Percentiles rank a stretch among this genome's conserved stretches.
Evolutionary conservation across 1,140 invertebrate species (phyloP).

Genomic region (Sycobia sp.): DNA sequence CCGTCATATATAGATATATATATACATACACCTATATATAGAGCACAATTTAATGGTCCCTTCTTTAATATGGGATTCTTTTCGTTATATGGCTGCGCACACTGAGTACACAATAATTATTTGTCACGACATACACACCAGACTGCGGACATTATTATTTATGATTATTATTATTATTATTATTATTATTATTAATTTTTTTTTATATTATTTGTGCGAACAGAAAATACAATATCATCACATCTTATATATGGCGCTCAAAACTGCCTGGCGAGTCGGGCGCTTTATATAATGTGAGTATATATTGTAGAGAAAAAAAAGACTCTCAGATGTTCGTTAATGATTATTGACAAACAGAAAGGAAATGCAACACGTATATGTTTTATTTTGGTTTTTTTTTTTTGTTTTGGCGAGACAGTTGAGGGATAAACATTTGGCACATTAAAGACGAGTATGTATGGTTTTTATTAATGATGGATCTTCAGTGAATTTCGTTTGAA

Average conservation of each 20-base stretch:
- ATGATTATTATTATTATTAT: too few relatives aligned
- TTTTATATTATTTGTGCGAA: too few relatives aligned
- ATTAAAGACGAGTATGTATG: slow-evolving; percentile 41
- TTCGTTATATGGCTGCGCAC: too few relatives aligned
- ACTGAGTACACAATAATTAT: slow-evolving; percentile 24
- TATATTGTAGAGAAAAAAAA: slow-evolving; percentile 29
- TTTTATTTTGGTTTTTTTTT: too few relatives aligned
- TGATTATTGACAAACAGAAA: slow-evolving; percentile 44
- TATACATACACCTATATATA: too few relatives aligned
- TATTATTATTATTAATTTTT: too few relatives aligned
- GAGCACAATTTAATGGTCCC: too few relatives aligned
- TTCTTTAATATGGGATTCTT: too few relatives aligned
- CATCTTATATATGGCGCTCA: too few relatives aligned
- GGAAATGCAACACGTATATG: slow-evolving; percentile 30
- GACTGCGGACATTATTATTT: slow-evolving; percentile 8
- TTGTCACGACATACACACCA: slow-evolving; percentile 24
- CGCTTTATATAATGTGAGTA: too few relatives aligned
- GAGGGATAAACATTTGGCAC: slow-evolving; percentile 37
- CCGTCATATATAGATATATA: too few relatives aligned
- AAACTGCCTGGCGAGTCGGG: slow-evolving; percentile 3
- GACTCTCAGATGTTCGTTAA: slow-evolving; percentile 44
- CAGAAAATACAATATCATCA: slow-evolving; percentile 8
- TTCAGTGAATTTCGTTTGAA: slow-evolving; percentile 28
- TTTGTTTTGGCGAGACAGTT: slow-evolving; percentile 33
- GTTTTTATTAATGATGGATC: slow-evolving; percentile 35